These are phyloP conservation scores for Globicephala melas DNA, from an alignment of 2,113 vertebrate species.

Conservation along the genomic window DNA sequence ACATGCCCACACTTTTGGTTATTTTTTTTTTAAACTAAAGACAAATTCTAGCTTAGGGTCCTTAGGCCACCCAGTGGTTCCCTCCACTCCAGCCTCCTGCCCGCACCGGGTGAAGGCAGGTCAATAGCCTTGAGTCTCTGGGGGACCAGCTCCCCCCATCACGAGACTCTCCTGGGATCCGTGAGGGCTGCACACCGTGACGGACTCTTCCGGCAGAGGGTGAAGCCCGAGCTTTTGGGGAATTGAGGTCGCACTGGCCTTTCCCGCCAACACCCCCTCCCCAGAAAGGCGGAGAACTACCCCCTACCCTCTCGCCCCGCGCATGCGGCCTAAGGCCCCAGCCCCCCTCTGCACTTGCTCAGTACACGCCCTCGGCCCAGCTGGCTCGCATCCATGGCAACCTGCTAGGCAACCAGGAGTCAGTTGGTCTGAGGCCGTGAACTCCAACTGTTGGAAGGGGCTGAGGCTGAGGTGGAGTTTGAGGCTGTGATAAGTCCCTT, in stretches of 20 bases:
- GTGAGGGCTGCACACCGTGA: neutral
- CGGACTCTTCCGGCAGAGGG: neutral
- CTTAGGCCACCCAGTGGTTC: neutral
- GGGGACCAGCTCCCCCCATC: neutral
- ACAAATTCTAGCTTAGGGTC: neutral
- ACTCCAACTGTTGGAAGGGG: neutral
- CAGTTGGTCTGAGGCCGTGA: slow-evolving; percentile 23
- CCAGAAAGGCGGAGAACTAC: neutral
- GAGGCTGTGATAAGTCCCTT: slow-evolving; percentile 17
- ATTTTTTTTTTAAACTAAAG: neutral
- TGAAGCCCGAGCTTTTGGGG: neutral
- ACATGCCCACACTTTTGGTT: neutral
- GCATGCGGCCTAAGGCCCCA: neutral
- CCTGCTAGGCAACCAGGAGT: slow-evolving; percentile 77
- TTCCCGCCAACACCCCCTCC: neutral
- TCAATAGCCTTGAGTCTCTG: neutral
- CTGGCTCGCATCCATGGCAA: slow-evolving; percentile 52
- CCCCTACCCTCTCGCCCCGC: rapidly evolving
- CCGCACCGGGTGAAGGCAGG: neutral
- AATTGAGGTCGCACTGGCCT: neutral
- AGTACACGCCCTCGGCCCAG: neutral
- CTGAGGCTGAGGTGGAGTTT: neutral
- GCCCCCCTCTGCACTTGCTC: slow-evolving; percentile 36
- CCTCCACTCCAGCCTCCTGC: neutral
- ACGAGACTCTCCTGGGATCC: neutral